Evolutionary conservation across 2,888 invertebrate species (phyloP).

Genomic region (Melanargia galathea): DNA sequence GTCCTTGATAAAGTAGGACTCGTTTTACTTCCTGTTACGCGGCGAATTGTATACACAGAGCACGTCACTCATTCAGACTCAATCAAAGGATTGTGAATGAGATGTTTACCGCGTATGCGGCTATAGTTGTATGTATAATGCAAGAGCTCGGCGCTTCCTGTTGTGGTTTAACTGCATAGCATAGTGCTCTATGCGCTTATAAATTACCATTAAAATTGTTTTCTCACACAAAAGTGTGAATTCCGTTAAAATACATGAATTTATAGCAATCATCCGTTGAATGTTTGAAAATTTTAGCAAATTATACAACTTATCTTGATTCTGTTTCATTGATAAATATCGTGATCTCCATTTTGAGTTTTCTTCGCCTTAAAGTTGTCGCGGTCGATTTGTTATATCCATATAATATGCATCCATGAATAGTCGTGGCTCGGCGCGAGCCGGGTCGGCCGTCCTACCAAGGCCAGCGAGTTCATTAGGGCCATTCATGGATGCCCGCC

Average conservation of each 20-base stretch:
- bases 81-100: slow-evolving; percentile 79
- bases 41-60: slow-evolving; percentile 70
- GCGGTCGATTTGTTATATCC: slow-evolving; percentile 38
- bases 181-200: slow-evolving; percentile 27
- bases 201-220: slow-evolving; percentile 32
- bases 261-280: background rate
- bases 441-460: slow-evolving; percentile 64
- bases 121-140: slow-evolving; percentile 51
- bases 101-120: slow-evolving; percentile 68
- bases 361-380: slow-evolving; percentile 11
- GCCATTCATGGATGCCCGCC: slow-evolving; percentile 79
- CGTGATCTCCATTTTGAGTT: slow-evolving; percentile 11
- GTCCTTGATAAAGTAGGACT: slow-evolving; percentile 77
- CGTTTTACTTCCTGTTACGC: slow-evolving; percentile 75
- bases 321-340: slow-evolving; percentile 13
- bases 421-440: slow-evolving; percentile 43
- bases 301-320: background rate
- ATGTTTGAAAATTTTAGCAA: background rate
- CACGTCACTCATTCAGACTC: slow-evolving; percentile 78
- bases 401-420: slow-evolving; percentile 41
- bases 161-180: slow-evolving; percentile 48
- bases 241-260: background rate
- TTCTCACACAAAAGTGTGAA: slow-evolving; percentile 22
- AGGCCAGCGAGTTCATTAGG: slow-evolving; percentile 80
- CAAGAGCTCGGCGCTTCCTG: slow-evolving; percentile 65